Evolutionary conservation across 2,797 vertebrate species (phyloP).

Genomic region (Fistularia tabacaria): DNA sequence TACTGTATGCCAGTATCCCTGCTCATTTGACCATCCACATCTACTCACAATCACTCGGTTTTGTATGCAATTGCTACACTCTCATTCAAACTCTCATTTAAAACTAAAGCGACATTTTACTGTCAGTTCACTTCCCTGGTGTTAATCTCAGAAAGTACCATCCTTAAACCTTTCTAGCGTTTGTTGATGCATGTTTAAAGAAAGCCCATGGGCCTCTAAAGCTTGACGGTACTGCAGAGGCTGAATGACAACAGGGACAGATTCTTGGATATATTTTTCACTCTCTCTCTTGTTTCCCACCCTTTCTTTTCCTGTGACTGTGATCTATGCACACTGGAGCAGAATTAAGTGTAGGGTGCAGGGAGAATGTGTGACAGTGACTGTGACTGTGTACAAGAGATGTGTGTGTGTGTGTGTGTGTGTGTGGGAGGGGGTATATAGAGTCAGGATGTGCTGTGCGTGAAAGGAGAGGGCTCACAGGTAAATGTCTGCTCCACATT

Average conservation of each 20-base stretch:
- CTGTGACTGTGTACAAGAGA: not conserved
- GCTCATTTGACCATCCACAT: constrained; percentile 63
- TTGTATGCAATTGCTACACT: constrained; percentile 18
- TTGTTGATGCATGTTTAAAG: constrained; percentile 1
- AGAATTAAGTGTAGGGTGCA: constrained; percentile 58
- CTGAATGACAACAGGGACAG: constrained; percentile 29
- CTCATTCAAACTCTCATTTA: constrained; percentile 26
- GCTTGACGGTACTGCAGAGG: constrained; percentile 24
- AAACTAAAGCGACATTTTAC: constrained; percentile 19
- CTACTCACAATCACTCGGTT: constrained; percentile 46
- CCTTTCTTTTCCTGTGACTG: constrained; percentile 39
- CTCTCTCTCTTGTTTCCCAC: constrained; percentile 38
- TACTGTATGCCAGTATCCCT: constrained; percentile 23
- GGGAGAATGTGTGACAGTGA: constrained; percentile 19
- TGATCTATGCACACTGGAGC: constrained; percentile 59
- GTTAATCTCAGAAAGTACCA: constrained; percentile 7
- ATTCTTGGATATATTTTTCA: constrained; percentile 26
- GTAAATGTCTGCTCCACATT: constrained; percentile 26
- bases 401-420: constrained; percentile 13
- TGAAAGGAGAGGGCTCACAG: constrained; percentile 16
- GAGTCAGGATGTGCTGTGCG: constrained; percentile 10
- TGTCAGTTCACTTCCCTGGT: constrained; percentile 9
- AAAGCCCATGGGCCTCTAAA: constrained; percentile 2
- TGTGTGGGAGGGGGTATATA: constrained; percentile 14
- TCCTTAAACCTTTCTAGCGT: constrained; percentile 9